Evolutionary conservation across 2,113 vertebrate species (phyloP).

Genomic region (Oreochromis aureus): DNA sequence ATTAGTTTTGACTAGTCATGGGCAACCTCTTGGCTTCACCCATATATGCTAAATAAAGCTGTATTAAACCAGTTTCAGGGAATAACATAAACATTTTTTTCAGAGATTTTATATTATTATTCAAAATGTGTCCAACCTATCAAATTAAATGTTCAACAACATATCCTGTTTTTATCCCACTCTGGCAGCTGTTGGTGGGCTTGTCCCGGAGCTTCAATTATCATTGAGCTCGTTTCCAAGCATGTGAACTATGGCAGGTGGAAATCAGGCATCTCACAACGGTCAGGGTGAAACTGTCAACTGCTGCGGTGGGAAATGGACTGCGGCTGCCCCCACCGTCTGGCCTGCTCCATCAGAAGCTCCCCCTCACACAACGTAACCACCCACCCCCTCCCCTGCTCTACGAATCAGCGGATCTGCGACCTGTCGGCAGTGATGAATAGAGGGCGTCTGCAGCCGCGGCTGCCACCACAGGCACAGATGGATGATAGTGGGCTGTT

Average conservation of each 20-base stretch:
- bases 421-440: constrained; percentile 63
- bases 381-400: background rate
- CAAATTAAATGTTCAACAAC: background rate
- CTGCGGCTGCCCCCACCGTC: constrained; percentile 2
- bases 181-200: background rate
- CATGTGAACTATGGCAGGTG: background rate
- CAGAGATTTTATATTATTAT: background rate
- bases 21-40: background rate
- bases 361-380: background rate
- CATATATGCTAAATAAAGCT: background rate
- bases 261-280: background rate
- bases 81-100: background rate
- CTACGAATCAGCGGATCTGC: constrained; percentile 63
- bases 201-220: background rate
- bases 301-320: constrained; percentile 13
- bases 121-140: background rate
- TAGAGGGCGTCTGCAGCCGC: constrained; percentile 38
- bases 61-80: background rate
- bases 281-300: constrained; percentile 26
- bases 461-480: constrained; percentile 48
- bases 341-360: constrained; percentile 30
- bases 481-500: constrained; percentile 49
- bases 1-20: background rate
- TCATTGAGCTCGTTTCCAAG: background rate
- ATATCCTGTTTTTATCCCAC: background rate